A percentile compares a stretch with the other conserved stretches of the same genome.
phyloP scores from a whole-genome alignment of 2,888 invertebrate genomes.

The Druceiella hillmani region DNA sequence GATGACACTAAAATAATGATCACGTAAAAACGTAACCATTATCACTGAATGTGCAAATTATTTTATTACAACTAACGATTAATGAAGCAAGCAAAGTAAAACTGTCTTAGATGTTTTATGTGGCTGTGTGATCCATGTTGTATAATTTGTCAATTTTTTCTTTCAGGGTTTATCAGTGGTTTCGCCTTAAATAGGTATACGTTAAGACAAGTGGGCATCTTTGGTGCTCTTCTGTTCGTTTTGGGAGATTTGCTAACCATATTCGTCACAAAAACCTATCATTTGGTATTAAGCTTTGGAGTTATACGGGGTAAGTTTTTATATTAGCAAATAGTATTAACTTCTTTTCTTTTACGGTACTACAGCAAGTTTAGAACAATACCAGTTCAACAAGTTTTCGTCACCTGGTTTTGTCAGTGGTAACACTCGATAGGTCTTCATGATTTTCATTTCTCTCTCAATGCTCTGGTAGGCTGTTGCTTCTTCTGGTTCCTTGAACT shows the following conservation, averaged over 20 bases:
- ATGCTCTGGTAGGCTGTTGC: too few relatives aligned
- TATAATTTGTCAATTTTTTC: background rate
- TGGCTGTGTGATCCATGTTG: background rate
- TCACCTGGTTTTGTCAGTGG: too few relatives aligned
- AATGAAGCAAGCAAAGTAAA: too few relatives aligned
- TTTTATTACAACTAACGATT: too few relatives aligned
- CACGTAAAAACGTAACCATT: too few relatives aligned
- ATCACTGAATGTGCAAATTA: too few relatives aligned
- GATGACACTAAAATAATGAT: too few relatives aligned
- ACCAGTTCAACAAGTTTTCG: too few relatives aligned
- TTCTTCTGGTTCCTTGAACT: too few relatives aligned
- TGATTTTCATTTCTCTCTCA: too few relatives aligned
- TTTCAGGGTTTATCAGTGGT: conserved; percentile 62
- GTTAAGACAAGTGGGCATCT: conserved; percentile 59
- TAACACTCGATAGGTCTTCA: too few relatives aligned
- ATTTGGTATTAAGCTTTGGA: conserved; percentile 60
- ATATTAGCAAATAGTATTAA: too few relatives aligned
- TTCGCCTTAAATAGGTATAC: conserved; percentile 60
- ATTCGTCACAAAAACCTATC: conserved; percentile 56
- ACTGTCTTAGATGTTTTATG: background rate
- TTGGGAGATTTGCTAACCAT: conserved; percentile 57
- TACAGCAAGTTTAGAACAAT: background rate
- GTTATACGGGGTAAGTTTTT: conserved; percentile 51
- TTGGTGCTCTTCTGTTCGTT: conserved; percentile 59
- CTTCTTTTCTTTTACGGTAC: background rate